phyloP scores from a whole-genome alignment of 2,888 invertebrate species.

The Platycheirus rosarum region DNA sequence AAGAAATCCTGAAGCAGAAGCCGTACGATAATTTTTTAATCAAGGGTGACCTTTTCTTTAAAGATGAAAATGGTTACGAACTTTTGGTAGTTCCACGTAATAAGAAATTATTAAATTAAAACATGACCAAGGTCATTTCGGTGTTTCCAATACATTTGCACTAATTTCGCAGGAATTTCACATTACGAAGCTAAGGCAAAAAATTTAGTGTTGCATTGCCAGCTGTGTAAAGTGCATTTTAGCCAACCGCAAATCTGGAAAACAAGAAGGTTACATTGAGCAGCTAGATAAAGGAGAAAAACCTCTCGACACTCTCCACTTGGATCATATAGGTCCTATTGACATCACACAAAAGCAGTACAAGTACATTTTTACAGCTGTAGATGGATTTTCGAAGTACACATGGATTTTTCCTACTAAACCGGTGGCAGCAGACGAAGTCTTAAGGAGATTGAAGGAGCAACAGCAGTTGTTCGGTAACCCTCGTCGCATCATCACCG shows the following conservation, averaged over 20 bases:
- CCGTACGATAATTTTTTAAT: not conserved
- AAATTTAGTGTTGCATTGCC: slow-evolving; percentile 6
- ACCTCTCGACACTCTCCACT: slow-evolving; percentile 31
- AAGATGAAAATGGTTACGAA: slow-evolving; percentile 8
- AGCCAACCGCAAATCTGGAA: not conserved
- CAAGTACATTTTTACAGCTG: slow-evolving; percentile 77
- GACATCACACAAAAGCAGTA: slow-evolving; percentile 15
- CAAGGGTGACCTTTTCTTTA: slow-evolving; percentile 4
- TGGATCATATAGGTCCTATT: slow-evolving; percentile 37
- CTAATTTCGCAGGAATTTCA: slow-evolving; percentile 9
- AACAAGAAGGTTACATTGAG: slow-evolving; percentile 17
- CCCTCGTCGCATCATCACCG: slow-evolving; percentile 75
- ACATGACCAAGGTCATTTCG: slow-evolving; percentile 35
- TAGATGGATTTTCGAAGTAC: slow-evolving; percentile 78
- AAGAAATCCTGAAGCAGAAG: slow-evolving; percentile 19
- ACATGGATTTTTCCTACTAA: slow-evolving; percentile 78
- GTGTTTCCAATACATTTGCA: not conserved
- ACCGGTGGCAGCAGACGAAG: slow-evolving; percentile 75
- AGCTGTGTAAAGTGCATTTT: slow-evolving; percentile 40
- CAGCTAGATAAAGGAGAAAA: slow-evolving; percentile 14
- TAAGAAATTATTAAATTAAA: slow-evolving; percentile 3
- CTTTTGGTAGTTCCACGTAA: slow-evolving; percentile 10
- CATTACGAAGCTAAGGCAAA: not conserved
- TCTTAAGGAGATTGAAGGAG: slow-evolving; percentile 75
- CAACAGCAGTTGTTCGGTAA: slow-evolving; percentile 78